Evolutionary conservation across 2,888 invertebrate species (phyloP).

Genomic region (Ophion ventricosus): DNA sequence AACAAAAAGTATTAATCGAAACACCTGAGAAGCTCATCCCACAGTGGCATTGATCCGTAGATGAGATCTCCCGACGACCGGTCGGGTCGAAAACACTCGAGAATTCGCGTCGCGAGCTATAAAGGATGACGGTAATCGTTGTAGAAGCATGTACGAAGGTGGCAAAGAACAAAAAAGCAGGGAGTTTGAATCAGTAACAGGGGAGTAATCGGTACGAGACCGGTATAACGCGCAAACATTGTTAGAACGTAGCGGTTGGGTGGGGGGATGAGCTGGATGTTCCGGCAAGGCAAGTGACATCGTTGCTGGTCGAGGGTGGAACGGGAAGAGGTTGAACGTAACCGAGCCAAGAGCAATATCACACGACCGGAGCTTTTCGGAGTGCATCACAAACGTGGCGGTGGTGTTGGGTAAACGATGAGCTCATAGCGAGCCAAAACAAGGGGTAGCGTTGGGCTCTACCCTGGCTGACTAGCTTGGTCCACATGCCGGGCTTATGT

Average conservation of each 20-base stretch:
- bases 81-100: no score
- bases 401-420: slow-evolving; percentile 41
- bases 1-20: no score
- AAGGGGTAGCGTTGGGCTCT: slow-evolving; percentile 23
- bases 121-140: slow-evolving; percentile 24
- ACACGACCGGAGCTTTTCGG: slow-evolving; percentile 58
- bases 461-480: slow-evolving; percentile 29
- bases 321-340: slow-evolving; percentile 39
- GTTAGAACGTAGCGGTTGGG: slow-evolving; percentile 26
- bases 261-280: slow-evolving; percentile 15
- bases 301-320: slow-evolving; percentile 11
- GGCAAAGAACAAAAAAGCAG: neutral
- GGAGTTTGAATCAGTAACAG: slow-evolving; percentile 45
- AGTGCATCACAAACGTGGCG: slow-evolving; percentile 61
- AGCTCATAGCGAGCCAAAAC: slow-evolving; percentile 47
- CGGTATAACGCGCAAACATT: slow-evolving; percentile 51
- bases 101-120: neutral
- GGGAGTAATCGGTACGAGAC: slow-evolving; percentile 55
- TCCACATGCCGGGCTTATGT: slow-evolving; percentile 55
- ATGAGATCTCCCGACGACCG: no score
- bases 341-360: slow-evolving; percentile 64
- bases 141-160: slow-evolving; percentile 6
- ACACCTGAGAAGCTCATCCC: no score
- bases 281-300: slow-evolving; percentile 37
- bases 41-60: no score